Base-by-base conservation (phyloP, 2,113 vertebrate genomes). In the Talpa occidentalis region DNA sequence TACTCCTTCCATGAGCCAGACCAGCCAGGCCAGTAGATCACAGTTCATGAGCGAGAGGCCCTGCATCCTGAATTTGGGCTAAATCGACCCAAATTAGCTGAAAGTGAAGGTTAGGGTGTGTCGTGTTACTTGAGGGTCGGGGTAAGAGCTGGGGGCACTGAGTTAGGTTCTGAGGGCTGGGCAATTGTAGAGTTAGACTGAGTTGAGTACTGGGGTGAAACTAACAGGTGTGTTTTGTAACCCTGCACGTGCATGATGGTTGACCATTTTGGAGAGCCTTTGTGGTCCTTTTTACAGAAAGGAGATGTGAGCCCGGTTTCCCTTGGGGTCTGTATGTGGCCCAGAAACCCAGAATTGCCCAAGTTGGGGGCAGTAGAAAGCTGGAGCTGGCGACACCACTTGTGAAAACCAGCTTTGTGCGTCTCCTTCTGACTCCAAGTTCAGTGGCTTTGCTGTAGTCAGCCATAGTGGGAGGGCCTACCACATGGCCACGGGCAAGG, bases 1-100 rank as follows among this genome's bases (percentile, higher is more conserved):
- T 44, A 37, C 17, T 0, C 62, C 54, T 22, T 52, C 74, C 44
- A 1, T 9, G 91, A 72, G 17, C 37, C 69, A 37, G 30, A 12
- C 19, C 32, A 66, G 74, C 67, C 44, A 4, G 5, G 24, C 37
- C 24, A 24, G 0, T 6, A 5, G n/a, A 24, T 40, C 28, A 14
- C 49, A 44, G 84, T 5, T 30, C 26, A 54, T 2, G 1, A n/a
- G 26, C 66, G 85, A 49, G 37, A 22, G 30, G 52, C 6, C 35
- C 37, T 10, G 67, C 76, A 44, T 70, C 70, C 56, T 35, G 30
- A 82, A 16, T 40, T 40, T 81, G 37, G 26, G 82, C 79, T 52
- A 49, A 28, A 11, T 40, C 52, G 56, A 30, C 54, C 78, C 19
- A 32, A 32, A 2, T 37, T 10, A 44, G 40, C 60, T 24, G 35